Evolutionary conservation across 2,888 invertebrate species (phyloP).

Genomic region (Pachymerium ferrugineum): DNA sequence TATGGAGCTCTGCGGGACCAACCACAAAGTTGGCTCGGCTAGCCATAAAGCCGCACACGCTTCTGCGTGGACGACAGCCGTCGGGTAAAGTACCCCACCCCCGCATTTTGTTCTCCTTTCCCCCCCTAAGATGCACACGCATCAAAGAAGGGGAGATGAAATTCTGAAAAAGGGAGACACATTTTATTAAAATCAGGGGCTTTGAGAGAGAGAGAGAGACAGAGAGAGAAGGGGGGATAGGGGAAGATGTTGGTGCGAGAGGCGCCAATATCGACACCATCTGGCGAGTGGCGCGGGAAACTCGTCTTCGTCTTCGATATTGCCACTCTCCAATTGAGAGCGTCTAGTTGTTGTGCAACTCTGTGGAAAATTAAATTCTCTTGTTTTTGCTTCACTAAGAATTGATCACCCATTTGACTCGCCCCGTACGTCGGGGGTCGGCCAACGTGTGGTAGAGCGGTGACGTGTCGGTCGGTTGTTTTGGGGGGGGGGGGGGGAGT

Average conservation of each 20-base stretch:
- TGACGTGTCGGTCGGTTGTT: neutral
- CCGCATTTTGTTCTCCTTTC: neutral
- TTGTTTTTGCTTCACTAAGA: constrained; percentile 33
- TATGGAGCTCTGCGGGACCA: neutral
- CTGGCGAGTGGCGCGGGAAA: constrained; percentile 24
- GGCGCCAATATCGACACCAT: constrained; percentile 28
- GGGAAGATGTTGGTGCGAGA: neutral
- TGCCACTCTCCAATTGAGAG: constrained; percentile 25
- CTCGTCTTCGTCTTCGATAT: neutral
- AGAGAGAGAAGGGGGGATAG: neutral
- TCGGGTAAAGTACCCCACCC: neutral
- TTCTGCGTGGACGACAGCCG: constrained; percentile 19
- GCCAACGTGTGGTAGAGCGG: neutral
- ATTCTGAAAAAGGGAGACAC: neutral
- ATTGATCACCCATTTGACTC: constrained; percentile 30
- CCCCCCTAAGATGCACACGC: neutral
- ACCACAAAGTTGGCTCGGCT: constrained; percentile 31
- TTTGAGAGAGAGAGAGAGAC: neutral
- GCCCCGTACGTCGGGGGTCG: neutral
- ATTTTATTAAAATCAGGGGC: constrained; percentile 28
- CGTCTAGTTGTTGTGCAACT: constrained; percentile 30
- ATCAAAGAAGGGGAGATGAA: neutral
- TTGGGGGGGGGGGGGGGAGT: neutral
- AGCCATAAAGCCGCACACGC: constrained; percentile 29
- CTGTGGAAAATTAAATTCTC: constrained; percentile 33